phyloP scores from a whole-genome alignment of 2,888 invertebrate genomes.

The Dolomedes plantarius region DNA sequence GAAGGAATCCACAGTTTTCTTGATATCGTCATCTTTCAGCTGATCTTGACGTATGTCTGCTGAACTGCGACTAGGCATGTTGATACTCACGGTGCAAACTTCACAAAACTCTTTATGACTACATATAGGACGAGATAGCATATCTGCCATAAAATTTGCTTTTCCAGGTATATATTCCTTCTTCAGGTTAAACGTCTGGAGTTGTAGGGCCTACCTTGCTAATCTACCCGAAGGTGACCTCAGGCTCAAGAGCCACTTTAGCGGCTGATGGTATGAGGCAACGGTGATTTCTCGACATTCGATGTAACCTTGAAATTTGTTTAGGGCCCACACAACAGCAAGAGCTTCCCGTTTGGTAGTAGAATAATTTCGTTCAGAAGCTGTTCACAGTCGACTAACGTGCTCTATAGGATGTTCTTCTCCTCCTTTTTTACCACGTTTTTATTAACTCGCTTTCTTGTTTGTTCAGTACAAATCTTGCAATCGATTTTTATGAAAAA shows the following conservation, averaged over 20 bases:
- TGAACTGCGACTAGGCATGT: background rate
- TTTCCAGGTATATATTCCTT: background rate
- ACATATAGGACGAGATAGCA: background rate
- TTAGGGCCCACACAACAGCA: background rate
- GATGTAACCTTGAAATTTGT: background rate
- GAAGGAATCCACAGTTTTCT: constrained; percentile 42
- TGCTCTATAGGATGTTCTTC: background rate
- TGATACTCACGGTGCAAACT: background rate
- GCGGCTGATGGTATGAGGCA: background rate
- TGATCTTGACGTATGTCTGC: background rate
- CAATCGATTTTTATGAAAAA: too few species aligned
- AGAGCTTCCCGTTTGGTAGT: background rate
- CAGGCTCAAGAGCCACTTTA: background rate
- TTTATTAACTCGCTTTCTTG: too few species aligned
- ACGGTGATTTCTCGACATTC: background rate
- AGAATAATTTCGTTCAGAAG: background rate
- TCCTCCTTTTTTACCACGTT: too few species aligned
- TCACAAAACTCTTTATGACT: background rate
- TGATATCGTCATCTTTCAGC: background rate
- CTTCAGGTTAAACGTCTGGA: background rate
- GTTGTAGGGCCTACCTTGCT: background rate
- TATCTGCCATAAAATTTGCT: background rate
- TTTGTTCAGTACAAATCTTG: too few species aligned
- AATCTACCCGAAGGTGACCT: background rate
- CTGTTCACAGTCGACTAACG: background rate